Conservation (phyloP, 2,797 vertebrate genomes). For the Lepus townsendii region DNA sequence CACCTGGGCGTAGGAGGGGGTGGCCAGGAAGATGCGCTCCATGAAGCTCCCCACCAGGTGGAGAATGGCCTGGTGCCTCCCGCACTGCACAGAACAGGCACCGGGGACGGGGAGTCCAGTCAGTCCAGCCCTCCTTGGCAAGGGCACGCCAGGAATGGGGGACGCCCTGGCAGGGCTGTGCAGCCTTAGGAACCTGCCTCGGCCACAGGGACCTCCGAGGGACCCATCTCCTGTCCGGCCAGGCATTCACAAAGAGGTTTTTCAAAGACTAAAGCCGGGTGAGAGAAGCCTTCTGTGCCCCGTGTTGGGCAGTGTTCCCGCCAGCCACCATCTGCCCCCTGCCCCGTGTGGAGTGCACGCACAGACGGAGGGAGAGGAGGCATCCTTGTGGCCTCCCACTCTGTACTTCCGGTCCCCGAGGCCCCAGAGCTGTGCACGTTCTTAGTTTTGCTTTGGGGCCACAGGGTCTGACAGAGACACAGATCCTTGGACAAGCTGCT, state of each 20-base stretch:
- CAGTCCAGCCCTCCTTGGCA: background rate
- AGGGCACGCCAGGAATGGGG: fast-evolving
- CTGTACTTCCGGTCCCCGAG: background rate
- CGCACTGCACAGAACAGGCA: constrained; percentile 84
- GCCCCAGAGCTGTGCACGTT: background rate
- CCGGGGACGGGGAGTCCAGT: fast-evolving
- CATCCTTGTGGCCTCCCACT: background rate
- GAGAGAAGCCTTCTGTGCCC: background rate
- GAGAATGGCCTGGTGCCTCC: constrained; percentile 84
- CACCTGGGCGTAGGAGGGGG: constrained; percentile 71
- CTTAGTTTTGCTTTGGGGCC: background rate
- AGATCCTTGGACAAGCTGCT: background rate
- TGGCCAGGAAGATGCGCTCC: constrained; percentile 76
- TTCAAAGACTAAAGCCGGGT: background rate
- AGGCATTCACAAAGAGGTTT: background rate
- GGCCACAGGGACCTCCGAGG: background rate
- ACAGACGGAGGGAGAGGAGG: fast-evolving
- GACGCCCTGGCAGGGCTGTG: background rate
- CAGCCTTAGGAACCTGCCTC: background rate
- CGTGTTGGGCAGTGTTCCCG: background rate
- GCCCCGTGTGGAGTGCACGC: background rate
- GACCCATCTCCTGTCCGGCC: background rate
- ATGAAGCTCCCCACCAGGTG: constrained; percentile 86
- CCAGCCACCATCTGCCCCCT: background rate
- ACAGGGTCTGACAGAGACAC: background rate